Base-by-base conservation (phyloP, 1,140 invertebrate species). In the Diorhabda elongata region DNA sequence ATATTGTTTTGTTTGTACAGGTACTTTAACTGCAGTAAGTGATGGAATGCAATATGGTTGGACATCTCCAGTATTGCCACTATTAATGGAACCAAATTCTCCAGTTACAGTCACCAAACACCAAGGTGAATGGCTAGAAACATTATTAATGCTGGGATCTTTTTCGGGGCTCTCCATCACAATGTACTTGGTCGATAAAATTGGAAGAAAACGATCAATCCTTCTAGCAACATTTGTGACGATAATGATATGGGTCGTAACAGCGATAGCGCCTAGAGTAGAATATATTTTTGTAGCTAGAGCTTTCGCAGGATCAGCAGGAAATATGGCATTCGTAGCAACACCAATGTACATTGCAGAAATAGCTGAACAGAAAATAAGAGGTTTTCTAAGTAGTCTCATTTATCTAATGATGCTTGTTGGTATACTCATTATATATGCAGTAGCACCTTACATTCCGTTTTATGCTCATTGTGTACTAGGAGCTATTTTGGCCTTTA, bases 181-280 rank as follows among this genome's bases (percentile, higher is more conserved):
- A 52, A 73, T 83, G 11, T 78, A 74, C 66, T 71, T 84, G 6
- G 83, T 90, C 2, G 88, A 91, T 73, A 84, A 82, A 74, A 72
- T 87, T 52, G 91, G 91, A 2, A 79, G 91, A 2, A 90, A 88
- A 76, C 76, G 77, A 5, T 83, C 87, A 0, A 84, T 91, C 6
- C 76, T 89, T 8, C 61, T 86, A 2, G 80, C 87, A 0, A 80
- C 85, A 0, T 52, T 84, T 2, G 87, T 88, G 0, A 91, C 88
- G 73, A 69, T 89, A 0, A 2, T 86, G 2, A 87, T 88, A 3
- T 92, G 89, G 88, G 43, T 82, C 1, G 67, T 87, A 0, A 88
- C 91, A 42, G 77, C 83, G 3, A 74, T 84, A 45, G 80, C 84
- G 3, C 71, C 71, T 3, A 74, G 72, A 11, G 77, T 84, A 0